phyloP scores from a whole-genome alignment of 1,140 invertebrate species.

The Ips nitidus region DNA sequence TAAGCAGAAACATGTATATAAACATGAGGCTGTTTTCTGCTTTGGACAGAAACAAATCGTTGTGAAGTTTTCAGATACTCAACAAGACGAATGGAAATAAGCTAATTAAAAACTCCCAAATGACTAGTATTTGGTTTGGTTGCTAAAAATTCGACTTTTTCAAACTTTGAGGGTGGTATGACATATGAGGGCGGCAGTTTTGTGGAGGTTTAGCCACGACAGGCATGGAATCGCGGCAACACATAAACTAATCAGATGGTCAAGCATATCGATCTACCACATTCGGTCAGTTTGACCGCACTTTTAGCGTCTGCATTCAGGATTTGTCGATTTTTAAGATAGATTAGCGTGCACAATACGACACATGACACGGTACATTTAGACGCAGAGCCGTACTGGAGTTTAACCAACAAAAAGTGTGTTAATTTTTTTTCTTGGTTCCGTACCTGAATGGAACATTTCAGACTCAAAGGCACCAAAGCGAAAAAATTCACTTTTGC shows the following conservation, averaged over 20 bases:
- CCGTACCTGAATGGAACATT: neutral
- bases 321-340: slow-evolving; percentile 20
- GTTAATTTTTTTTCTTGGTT: neutral
- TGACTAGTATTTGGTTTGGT: too few relatives aligned
- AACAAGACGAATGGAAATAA: too few relatives aligned
- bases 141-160: too few relatives aligned
- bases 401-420: neutral
- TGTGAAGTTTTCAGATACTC: too few relatives aligned
- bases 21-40: slow-evolving; percentile 12
- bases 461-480: neutral
- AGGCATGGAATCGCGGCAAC: slow-evolving; percentile 30
- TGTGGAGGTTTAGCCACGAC: slow-evolving; percentile 19
- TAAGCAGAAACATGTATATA: slow-evolving; percentile 22
- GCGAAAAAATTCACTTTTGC: slow-evolving; percentile 19
- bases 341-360: slow-evolving; percentile 10
- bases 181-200: slow-evolving; percentile 20
- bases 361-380: slow-evolving; percentile 18
- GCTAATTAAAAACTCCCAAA: too few relatives aligned
- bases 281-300: slow-evolving; percentile 24
- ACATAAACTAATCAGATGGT: slow-evolving; percentile 25
- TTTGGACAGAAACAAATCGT: too few relatives aligned
- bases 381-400: neutral
- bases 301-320: slow-evolving; percentile 13
- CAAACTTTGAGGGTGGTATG: neutral
- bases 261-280: slow-evolving; percentile 32